These are phyloP conservation scores for Pseudomyrmex pallidus DNA, from an alignment of 1,140 invertebrate genomes.

Conservation along the genomic window DNA sequence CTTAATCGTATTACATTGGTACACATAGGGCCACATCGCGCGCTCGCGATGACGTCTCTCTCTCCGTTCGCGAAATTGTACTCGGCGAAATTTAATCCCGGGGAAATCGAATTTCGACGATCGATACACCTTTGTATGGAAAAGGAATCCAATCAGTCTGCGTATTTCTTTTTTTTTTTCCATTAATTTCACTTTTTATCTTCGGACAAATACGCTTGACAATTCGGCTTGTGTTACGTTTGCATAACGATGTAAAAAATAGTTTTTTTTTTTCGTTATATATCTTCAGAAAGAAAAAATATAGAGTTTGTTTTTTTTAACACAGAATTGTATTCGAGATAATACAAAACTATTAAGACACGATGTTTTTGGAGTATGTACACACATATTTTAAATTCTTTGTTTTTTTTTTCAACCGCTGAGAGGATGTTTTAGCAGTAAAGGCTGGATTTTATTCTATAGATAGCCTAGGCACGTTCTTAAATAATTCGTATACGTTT, in stretches of 20 bases:
- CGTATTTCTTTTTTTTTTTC: not conserved
- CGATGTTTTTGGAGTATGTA: not conserved
- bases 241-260: not conserved
- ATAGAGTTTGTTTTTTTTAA: too few relatives aligned
- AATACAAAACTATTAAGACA: not conserved
- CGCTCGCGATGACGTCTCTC: not conserved
- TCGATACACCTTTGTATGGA: not conserved
- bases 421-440: slow-evolving; percentile 11
- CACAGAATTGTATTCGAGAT: too few relatives aligned
- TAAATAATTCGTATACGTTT: not conserved
- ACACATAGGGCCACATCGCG: slow-evolving; percentile 1
- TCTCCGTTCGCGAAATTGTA: not conserved
- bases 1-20: slow-evolving; percentile 37
- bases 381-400: not conserved
- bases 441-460: not conserved
- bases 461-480: not conserved
- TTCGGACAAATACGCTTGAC: not conserved
- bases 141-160: not conserved
- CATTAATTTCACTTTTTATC: not conserved
- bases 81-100: slow-evolving; percentile 27
- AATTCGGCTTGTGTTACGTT: not conserved
- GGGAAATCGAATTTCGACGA: slow-evolving; percentile 30
- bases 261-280: not conserved
- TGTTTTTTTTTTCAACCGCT: too few relatives aligned
- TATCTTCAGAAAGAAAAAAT: not conserved